Conservation (phyloP, 2,113 vertebrate genomes). For the Burhinus oedicnemus region DNA sequence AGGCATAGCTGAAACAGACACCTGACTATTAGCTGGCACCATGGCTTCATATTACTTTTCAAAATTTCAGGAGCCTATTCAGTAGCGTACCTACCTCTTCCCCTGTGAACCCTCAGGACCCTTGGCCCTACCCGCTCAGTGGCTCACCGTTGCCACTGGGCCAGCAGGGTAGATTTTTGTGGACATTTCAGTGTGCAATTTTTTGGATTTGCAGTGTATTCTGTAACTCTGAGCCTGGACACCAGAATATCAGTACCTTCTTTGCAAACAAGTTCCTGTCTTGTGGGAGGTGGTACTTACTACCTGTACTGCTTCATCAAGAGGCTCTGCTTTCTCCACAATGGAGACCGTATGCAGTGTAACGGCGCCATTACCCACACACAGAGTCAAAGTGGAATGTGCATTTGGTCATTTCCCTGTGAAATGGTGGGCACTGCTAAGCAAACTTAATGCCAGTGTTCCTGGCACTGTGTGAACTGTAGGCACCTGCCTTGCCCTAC, state of each 20-base stretch:
- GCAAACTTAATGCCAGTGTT: background rate
- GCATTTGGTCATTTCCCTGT: background rate
- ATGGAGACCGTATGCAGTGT: background rate
- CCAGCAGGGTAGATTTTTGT: background rate
- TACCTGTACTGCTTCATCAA: background rate
- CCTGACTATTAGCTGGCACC: background rate
- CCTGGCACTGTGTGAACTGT: background rate
- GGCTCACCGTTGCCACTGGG: background rate
- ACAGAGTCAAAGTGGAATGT: background rate
- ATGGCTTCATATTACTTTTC: background rate
- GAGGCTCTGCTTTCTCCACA: background rate
- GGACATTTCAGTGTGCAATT: background rate
- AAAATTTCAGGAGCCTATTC: background rate
- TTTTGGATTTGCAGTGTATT: background rate
- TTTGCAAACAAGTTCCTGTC: background rate
- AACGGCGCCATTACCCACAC: background rate
- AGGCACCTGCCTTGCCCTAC: background rate
- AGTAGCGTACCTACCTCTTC: background rate
- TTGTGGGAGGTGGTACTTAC: background rate
- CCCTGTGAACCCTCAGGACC: background rate
- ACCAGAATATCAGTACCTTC: background rate
- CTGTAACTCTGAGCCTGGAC: background rate
- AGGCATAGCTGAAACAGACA: background rate
- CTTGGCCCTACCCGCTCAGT: background rate
- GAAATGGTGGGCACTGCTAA: background rate